phyloP scores from a whole-genome alignment of 2,888 invertebrate species.

The Temnothorax rugatulus region DNA sequence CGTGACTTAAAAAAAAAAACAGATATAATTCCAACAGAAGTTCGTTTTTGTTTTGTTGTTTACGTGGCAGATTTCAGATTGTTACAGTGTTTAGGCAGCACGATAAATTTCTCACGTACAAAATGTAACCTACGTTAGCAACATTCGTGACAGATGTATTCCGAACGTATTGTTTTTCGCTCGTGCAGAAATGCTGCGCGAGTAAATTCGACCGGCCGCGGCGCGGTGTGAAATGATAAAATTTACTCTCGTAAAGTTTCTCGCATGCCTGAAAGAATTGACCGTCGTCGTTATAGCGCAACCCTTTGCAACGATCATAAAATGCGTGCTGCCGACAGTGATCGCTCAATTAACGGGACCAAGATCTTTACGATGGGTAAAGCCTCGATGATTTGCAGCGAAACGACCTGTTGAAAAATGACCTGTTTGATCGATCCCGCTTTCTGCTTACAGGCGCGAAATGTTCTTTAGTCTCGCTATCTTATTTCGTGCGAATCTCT shows the following conservation, averaged over 20 bases:
- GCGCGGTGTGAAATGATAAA: conserved; percentile 34
- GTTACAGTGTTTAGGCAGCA: neutral
- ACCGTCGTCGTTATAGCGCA: conserved; percentile 1
- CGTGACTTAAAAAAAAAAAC: neutral
- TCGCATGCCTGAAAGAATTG: conserved; percentile 29
- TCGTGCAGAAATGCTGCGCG: conserved; percentile 28
- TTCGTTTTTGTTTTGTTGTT: neutral
- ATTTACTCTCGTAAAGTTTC: neutral
- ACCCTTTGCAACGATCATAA: neutral
- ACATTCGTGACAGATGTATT: conserved; percentile 58
- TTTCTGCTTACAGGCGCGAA: conserved; percentile 64
- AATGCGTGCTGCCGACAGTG: conserved; percentile 38
- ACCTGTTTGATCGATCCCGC: conserved; percentile 54
- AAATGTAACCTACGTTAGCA: conserved; percentile 27
- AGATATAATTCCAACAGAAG: neutral
- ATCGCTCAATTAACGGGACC: conserved; percentile 53
- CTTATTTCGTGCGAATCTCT: conserved; percentile 42
- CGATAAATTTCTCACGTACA: conserved; percentile 13
- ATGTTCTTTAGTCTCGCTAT: conserved; percentile 53
- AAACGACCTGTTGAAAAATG: neutral
- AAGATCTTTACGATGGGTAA: conserved; percentile 66
- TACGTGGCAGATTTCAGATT: conserved; percentile 5
- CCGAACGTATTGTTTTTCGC: conserved; percentile 16
- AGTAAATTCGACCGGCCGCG: neutral
- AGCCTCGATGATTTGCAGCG: neutral